These are phyloP conservation scores for Sminthurides aquaticus DNA, from an alignment of 2,888 invertebrate genomes.

Conservation along the genomic window DNA sequence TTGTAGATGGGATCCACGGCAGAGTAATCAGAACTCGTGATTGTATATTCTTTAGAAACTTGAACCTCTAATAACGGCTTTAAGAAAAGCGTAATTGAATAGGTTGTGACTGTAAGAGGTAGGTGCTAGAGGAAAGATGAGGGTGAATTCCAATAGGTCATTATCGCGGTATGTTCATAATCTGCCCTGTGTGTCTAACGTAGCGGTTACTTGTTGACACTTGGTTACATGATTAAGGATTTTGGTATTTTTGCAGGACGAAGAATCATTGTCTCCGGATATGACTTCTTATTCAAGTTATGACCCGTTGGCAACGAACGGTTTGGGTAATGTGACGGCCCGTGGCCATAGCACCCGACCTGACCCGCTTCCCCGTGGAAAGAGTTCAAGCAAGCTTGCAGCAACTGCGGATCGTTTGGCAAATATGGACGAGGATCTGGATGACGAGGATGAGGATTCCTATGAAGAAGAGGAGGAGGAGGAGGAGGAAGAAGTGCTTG, in stretches of 20 bases:
- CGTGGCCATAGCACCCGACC: background rate
- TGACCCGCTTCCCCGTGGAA: background rate
- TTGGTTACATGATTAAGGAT: no score
- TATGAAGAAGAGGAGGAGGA: conserved; percentile 33
- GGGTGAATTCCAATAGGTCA: no score
- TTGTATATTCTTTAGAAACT: no score
- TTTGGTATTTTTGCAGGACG: conserved; percentile 16
- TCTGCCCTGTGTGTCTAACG: background rate
- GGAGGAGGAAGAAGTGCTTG: conserved; percentile 31
- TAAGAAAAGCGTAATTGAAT: background rate
- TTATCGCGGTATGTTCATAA: background rate
- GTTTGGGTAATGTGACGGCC: conserved; percentile 6
- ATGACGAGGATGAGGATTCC: conserved; percentile 29
- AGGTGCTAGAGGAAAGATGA: no score
- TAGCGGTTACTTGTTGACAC: background rate
- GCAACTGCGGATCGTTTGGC: conserved; percentile 11
- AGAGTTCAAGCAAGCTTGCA: background rate
- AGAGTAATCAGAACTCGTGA: no score
- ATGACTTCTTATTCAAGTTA: background rate
- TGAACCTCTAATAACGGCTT: background rate
- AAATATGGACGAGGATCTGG: conserved; percentile 14
- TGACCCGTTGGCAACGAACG: conserved; percentile 7
- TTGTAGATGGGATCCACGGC: no score
- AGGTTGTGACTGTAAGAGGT: background rate
- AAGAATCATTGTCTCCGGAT: background rate